A percentile compares a stretch with the other conserved stretches of the same genome.
Conservation (phyloP, 2,797 vertebrate genomes). For the Nannoperca australis region DNA sequence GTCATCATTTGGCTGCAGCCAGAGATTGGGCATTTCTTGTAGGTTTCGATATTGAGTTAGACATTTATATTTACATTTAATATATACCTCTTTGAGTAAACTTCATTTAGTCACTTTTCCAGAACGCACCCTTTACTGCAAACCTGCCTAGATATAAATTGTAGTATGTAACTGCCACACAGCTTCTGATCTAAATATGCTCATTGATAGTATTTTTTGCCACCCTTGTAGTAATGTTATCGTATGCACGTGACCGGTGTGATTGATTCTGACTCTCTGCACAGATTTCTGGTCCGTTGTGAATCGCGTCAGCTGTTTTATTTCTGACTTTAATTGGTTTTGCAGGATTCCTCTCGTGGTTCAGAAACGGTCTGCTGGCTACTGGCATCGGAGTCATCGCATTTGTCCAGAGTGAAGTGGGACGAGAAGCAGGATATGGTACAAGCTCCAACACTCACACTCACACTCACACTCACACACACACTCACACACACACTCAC, state of each 20-base stretch:
- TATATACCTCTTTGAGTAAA: too few species aligned
- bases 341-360: conserved; percentile 93
- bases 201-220: not conserved
- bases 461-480: too few species aligned
- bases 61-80: too few species aligned
- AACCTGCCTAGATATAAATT: not conserved
- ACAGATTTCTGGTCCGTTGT: not conserved
- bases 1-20: not conserved
- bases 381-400: conserved; percentile 92
- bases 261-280: conserved; percentile 1
- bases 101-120: not conserved
- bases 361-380: conserved; percentile 92
- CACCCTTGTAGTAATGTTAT: not conserved
- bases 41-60: not conserved
- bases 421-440: conserved; percentile 92
- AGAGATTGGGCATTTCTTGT: not conserved
- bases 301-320: conserved; percentile 2
- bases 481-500: too few species aligned
- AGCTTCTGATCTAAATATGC: not conserved
- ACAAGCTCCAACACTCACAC: conserved; percentile 24
- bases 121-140: not conserved
- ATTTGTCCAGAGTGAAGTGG: conserved; percentile 91
- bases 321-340: conserved; percentile 20
- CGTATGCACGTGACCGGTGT: not conserved
- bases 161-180: not conserved